Conservation (phyloP, 2,888 invertebrate species). For the Tuta absoluta region DNA sequence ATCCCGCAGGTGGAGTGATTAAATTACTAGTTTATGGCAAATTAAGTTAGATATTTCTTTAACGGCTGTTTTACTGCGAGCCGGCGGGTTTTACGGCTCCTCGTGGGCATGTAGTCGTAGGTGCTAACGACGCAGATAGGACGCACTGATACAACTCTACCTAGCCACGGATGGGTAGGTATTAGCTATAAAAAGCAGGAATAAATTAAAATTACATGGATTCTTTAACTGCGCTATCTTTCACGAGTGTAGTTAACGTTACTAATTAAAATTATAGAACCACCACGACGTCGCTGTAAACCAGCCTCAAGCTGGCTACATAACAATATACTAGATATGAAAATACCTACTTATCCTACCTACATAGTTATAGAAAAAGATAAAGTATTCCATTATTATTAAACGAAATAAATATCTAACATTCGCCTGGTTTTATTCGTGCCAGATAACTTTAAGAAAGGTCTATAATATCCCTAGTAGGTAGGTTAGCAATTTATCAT, state of each 20-base stretch:
- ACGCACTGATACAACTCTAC: slow-evolving; percentile 14
- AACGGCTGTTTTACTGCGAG: slow-evolving; percentile 27
- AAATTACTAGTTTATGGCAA: slow-evolving; percentile 59
- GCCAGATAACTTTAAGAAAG: too few species aligned
- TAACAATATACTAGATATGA: not conserved
- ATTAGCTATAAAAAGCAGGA: slow-evolving; percentile 21
- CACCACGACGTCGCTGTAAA: slow-evolving; percentile 14
- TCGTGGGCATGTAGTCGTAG: slow-evolving; percentile 16
- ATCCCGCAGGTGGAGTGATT: slow-evolving; percentile 56
- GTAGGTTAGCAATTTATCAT: too few species aligned
- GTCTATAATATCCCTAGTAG: too few species aligned
- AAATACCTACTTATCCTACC: not conserved
- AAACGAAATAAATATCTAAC: too few species aligned
- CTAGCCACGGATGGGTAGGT: not conserved
- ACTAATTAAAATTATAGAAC: slow-evolving; percentile 20
- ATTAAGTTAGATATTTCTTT: slow-evolving; percentile 38
- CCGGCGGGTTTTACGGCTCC: slow-evolving; percentile 28
- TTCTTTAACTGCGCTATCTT: slow-evolving; percentile 20
- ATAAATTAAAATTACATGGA: slow-evolving; percentile 25
- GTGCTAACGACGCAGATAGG: slow-evolving; percentile 25
- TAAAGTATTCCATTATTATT: too few species aligned
- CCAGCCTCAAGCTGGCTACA: not conserved
- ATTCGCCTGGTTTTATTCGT: too few species aligned
- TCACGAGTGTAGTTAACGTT: slow-evolving; percentile 14
- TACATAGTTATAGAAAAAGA: not conserved